Evolutionary conservation across 2,888 invertebrate genomes (phyloP), one percentile per base, ranked within the genome.

Genomic region (Neoitamus cyanurus): DNA sequence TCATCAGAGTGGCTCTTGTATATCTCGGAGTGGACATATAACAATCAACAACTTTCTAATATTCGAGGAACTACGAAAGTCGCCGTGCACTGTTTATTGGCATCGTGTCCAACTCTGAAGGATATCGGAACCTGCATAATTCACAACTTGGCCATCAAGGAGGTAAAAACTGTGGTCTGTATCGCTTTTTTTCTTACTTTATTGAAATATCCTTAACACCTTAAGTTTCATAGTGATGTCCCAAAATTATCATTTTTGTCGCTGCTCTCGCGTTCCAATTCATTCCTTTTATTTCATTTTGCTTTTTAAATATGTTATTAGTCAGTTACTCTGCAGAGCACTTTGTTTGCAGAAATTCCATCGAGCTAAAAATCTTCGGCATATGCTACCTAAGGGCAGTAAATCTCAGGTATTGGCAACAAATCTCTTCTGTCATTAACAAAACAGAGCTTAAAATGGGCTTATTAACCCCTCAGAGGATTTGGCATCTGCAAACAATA

Each of bases 161-260:
- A 98, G 95, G 97, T 97, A 93, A 97, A 97, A 94, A 96, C 97
- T 91, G 97, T 97, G 96, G 97, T 97, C 95, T 93, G 97, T 96
- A 95, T 84, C 82, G 84, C 70, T 84, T 80, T 37, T 31, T 84
- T 68, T 31, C 15, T 13, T 46, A n/a, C 4, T 68, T 82, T 58
- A 58, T 70, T 70, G 0, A 70, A 70, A 30, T 30, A 69, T 70
- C n/a, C 25, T 34, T 69, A 68, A 31, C 15, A 28, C 15, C 13
- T 37, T 28, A 25, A n/a, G n/a, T n/a, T 70, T 9, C 36, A 20
- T 42, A n/a, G 31, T 69, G 9, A 28, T 9, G 25, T 34, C n/a
- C 9, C 13, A 11, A n/a, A 69, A 69, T 82, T 20, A 30, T 20
- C 25, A 69, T 82, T 28, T 28, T 13, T 78, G 11, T 58, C 11